Evolutionary conservation across 2,797 vertebrate species (phyloP).

Genomic region (Fundulus diaphanus): DNA sequence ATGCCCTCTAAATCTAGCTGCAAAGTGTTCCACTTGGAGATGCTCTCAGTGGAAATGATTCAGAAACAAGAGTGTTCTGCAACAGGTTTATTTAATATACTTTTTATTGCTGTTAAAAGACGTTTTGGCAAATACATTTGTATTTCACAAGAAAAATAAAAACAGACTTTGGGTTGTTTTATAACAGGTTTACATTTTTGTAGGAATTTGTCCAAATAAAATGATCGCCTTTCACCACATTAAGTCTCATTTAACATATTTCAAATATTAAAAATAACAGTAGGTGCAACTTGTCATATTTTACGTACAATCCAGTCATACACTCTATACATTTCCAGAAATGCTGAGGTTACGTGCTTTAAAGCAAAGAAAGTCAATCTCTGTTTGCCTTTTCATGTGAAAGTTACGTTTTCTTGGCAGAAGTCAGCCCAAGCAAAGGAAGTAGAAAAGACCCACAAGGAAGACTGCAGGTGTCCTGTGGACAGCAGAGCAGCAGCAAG

Average conservation of each 20-base stretch:
- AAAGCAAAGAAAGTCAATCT: background rate
- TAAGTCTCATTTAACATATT: background rate
- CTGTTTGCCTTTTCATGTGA: background rate
- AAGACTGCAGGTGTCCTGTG: slow-evolving; percentile 1
- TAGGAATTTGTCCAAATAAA: slow-evolving; percentile 5
- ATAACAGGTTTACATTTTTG: background rate
- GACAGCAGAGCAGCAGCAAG: background rate
- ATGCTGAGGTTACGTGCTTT: background rate
- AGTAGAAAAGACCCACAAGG: background rate
- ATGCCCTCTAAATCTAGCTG: slow-evolving; percentile 1
- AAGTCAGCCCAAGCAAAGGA: slow-evolving; percentile 1
- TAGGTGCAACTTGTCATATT: background rate
- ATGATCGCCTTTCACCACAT: background rate
- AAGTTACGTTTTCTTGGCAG: background rate
- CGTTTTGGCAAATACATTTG: slow-evolving; percentile 8
- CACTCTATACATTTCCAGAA: background rate
- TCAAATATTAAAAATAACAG: background rate
- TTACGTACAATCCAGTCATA: background rate
- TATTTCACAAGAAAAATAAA: slow-evolving; percentile 9
- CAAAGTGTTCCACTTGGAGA: background rate
- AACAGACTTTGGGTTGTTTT: background rate
- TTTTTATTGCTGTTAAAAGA: slow-evolving; percentile 4
- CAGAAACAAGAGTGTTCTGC: background rate
- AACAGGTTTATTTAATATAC: background rate
- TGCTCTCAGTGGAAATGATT: slow-evolving; percentile 6